These are phyloP conservation scores for Colistium nudipinnis DNA, from an alignment of 2,113 vertebrate species.

Conservation along the genomic window DNA sequence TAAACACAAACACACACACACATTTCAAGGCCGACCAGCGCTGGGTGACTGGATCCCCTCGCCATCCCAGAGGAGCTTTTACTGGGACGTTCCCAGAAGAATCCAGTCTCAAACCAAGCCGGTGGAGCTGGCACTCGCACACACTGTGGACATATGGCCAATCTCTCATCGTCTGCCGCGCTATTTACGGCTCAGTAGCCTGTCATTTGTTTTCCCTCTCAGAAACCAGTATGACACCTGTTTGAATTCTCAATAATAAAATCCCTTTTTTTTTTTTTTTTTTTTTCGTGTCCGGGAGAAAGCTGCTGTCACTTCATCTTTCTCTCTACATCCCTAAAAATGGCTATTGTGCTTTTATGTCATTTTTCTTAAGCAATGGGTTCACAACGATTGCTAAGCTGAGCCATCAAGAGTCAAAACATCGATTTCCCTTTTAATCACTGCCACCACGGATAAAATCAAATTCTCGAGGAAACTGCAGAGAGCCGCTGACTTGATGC, in stretches of 20 bases:
- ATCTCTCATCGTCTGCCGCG: conserved; percentile 77
- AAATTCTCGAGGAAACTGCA: not conserved
- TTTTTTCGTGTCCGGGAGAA: conserved; percentile 64
- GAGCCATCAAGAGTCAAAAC: conserved; percentile 42
- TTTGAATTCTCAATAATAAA: conserved; percentile 79
- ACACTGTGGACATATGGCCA: conserved; percentile 78
- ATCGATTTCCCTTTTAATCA: conserved; percentile 23
- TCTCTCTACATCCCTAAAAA: conserved; percentile 54
- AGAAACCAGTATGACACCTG: conserved; percentile 79
- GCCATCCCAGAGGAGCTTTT: conserved; percentile 72
- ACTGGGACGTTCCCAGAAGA: conserved; percentile 72
- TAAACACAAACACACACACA: conserved; percentile 34
- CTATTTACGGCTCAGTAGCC: conserved; percentile 79
- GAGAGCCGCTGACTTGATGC: conserved; percentile 16
- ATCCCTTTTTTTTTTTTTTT: no score
- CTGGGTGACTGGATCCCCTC: conserved; percentile 47
- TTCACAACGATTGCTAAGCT: conserved; percentile 48
- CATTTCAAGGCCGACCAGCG: conserved; percentile 43
- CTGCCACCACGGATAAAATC: conserved; percentile 13
- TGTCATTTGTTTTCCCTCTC: conserved; percentile 72
- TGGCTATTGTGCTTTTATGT: conserved; percentile 36
- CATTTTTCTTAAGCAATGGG: conserved; percentile 38
- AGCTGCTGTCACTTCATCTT: conserved; percentile 64
- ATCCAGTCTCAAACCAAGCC: conserved; percentile 67
- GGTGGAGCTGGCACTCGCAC: conserved; percentile 63